phyloP scores from a whole-genome alignment of 2,888 invertebrate genomes.

The Oscheius myriophilus region DNA sequence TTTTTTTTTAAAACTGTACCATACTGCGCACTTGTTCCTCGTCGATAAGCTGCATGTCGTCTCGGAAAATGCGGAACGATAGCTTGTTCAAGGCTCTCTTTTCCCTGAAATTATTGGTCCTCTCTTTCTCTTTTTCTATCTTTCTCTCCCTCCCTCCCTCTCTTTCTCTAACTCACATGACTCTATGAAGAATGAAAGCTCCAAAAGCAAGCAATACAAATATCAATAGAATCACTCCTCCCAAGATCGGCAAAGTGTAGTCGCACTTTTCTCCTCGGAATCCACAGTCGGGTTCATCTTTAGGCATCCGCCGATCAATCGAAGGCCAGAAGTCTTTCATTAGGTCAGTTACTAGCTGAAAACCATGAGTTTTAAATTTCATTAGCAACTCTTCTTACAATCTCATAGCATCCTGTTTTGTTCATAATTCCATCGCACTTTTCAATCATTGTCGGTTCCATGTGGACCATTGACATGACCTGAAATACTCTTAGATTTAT shows the following conservation, averaged over 20 bases:
- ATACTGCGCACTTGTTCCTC: constrained; percentile 58
- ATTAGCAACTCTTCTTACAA: constrained; percentile 32
- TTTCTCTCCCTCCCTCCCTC: background rate
- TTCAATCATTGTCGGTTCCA: constrained; percentile 57
- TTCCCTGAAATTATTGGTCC: constrained; percentile 35
- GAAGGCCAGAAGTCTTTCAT: constrained; percentile 60
- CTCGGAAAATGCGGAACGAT: constrained; percentile 56
- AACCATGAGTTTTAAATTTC: background rate
- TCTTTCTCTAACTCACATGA: constrained; percentile 27
- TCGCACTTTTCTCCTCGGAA: constrained; percentile 56
- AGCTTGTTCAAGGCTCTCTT: constrained; percentile 51
- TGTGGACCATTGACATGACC: constrained; percentile 57
- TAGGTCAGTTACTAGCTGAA: constrained; percentile 51
- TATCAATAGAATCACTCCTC: constrained; percentile 49
- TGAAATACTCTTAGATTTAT: background rate
- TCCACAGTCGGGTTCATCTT: constrained; percentile 67
- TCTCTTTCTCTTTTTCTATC: background rate
- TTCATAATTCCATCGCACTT: constrained; percentile 56
- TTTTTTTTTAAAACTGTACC: constrained; percentile 27
- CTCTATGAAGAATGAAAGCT: constrained; percentile 47
- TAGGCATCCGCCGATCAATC: constrained; percentile 50
- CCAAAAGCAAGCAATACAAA: constrained; percentile 46
- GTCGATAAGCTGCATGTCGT: constrained; percentile 55
- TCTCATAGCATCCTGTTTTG: constrained; percentile 56
- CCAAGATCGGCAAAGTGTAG: constrained; percentile 56